Conservation (phyloP, 2,888 invertebrate genomes). For the Cistogaster globosa region DNA sequence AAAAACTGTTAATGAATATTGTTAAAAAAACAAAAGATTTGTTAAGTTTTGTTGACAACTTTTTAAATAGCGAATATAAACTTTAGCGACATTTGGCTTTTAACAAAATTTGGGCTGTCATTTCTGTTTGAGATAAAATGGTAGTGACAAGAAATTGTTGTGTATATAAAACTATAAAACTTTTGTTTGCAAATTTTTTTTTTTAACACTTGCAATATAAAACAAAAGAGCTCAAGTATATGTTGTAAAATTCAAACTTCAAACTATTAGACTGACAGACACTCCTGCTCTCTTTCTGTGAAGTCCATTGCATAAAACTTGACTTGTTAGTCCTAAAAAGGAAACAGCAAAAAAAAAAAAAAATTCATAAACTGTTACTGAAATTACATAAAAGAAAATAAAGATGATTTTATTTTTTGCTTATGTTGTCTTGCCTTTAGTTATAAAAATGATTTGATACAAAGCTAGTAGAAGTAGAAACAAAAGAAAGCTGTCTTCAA, state of each 20-base stretch:
- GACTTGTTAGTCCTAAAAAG: slow-evolving; percentile 55
- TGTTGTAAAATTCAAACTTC: slow-evolving; percentile 60
- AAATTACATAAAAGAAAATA: slow-evolving; percentile 58
- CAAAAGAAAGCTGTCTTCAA: slow-evolving; percentile 35
- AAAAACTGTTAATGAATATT: slow-evolving; percentile 19
- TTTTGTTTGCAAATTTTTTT: slow-evolving; percentile 32
- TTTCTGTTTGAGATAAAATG: slow-evolving; percentile 37
- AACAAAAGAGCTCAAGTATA: slow-evolving; percentile 49
- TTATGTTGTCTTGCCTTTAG: slow-evolving; percentile 51
- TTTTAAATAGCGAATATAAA: slow-evolving; percentile 43
- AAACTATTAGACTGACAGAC: slow-evolving; percentile 63
- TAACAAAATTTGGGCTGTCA: slow-evolving; percentile 57
- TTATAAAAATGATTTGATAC: slow-evolving; percentile 57
- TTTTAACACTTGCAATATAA: slow-evolving; percentile 20
- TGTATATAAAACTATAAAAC: slow-evolving; percentile 32
- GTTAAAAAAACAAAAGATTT: slow-evolving; percentile 5
- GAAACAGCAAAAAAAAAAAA: slow-evolving; percentile 19
- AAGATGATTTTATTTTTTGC: slow-evolving; percentile 35
- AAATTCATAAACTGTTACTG: slow-evolving; percentile 67
- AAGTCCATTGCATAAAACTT: slow-evolving; percentile 62
- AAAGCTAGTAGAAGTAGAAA: slow-evolving; percentile 16
- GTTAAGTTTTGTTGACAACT: slow-evolving; percentile 43
- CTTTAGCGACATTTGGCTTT: slow-evolving; percentile 60
- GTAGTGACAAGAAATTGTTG: slow-evolving; percentile 19
- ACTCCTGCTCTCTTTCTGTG: slow-evolving; percentile 14